Conservation (phyloP, 1,140 invertebrate species). For the Drosophila eugracilis region DNA sequence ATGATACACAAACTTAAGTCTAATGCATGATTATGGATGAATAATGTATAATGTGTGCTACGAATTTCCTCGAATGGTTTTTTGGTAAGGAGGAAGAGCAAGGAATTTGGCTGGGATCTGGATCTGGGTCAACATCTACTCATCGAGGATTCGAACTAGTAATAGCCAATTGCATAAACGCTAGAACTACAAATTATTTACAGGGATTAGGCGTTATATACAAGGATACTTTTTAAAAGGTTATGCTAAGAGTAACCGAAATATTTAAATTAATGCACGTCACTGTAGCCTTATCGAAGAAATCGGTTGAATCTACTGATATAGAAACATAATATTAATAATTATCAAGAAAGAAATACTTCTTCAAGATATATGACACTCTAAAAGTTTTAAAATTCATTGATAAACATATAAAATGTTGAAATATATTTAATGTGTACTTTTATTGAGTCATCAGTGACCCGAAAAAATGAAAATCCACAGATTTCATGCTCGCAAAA, state of each 20-base stretch:
- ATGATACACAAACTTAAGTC: slow-evolving; percentile 63
- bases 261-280: background rate
- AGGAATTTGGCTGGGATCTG: slow-evolving; percentile 1
- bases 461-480: slow-evolving; percentile 3
- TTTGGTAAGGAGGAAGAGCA: background rate
- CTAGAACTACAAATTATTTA: slow-evolving; percentile 52
- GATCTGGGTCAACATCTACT: slow-evolving; percentile 31
- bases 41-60: slow-evolving; percentile 72
- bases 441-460: too few species aligned
- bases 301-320: slow-evolving; percentile 2
- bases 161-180: slow-evolving; percentile 46
- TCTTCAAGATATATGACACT: background rate
- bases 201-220: slow-evolving; percentile 36
- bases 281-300: slow-evolving; percentile 15
- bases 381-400: background rate
- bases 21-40: slow-evolving; percentile 81
- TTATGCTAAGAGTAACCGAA: slow-evolving; percentile 23
- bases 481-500: background rate
- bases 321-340: background rate
- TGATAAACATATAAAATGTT: background rate
- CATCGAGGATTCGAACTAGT: slow-evolving; percentile 27
- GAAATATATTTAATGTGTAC: too few species aligned
- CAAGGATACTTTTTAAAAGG: slow-evolving; percentile 11
- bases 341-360: background rate
- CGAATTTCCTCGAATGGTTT: slow-evolving; percentile 35